phyloP scores from a whole-genome alignment of 2,888 invertebrate species.

The Ochropleura leucogaster region DNA sequence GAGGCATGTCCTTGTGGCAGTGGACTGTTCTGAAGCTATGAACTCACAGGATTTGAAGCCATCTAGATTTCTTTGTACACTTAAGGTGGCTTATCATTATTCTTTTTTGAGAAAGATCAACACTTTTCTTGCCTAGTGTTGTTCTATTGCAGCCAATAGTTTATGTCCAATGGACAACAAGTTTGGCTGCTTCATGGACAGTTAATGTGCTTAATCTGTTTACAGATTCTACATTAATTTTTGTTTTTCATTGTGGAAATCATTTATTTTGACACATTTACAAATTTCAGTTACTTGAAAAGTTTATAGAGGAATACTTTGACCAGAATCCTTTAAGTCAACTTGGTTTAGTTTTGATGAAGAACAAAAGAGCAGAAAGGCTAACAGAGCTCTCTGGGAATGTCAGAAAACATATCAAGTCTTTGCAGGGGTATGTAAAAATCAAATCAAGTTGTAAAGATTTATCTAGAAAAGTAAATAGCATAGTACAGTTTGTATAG shows the following conservation, averaged over 20 bases:
- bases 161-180: neutral
- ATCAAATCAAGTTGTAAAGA: neutral
- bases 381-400: slow-evolving; percentile 97
- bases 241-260: neutral
- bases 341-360: slow-evolving; percentile 96
- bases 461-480: neutral
- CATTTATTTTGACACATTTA: neutral
- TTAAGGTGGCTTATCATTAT: slow-evolving; percentile 92
- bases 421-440: slow-evolving; percentile 88
- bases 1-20: slow-evolving; percentile 97
- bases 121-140: neutral
- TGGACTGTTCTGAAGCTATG: slow-evolving; percentile 99
- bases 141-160: neutral
- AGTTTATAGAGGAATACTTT: slow-evolving; percentile 98
- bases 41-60: slow-evolving; percentile 98
- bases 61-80: slow-evolving; percentile 95
- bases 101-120: neutral
- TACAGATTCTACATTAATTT: neutral
- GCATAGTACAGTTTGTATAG: neutral
- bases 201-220: neutral
- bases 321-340: slow-evolving; percentile 99
- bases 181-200: neutral
- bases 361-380: slow-evolving; percentile 98
- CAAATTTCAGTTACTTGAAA: slow-evolving; percentile 94
- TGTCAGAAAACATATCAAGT: slow-evolving; percentile 94